A percentile compares a stretch with the other conserved stretches of the same genome.
Evolutionary conservation across 2,113 vertebrate genomes (phyloP).

Genomic region (Galeopterus variegatus): DNA sequence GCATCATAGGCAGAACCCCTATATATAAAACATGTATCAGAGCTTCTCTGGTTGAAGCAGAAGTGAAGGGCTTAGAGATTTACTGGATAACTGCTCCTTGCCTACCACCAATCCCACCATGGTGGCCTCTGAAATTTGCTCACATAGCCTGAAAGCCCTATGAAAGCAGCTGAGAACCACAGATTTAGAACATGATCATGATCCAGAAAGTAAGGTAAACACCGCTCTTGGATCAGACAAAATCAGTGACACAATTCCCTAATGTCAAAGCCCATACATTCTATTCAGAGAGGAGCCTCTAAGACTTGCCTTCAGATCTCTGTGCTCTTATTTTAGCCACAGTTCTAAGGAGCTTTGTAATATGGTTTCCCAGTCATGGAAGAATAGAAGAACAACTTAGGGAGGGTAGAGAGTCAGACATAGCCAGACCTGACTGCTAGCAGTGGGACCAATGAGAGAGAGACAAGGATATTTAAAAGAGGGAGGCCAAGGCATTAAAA

Average conservation of each 20-base stretch:
- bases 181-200: neutral
- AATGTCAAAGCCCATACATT: neutral
- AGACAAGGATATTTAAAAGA: neutral
- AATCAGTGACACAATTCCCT: neutral
- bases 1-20: neutral
- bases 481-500: neutral
- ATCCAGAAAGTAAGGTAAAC: neutral
- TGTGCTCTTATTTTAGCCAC: neutral
- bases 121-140: no score
- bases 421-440: neutral
- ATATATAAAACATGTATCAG: neutral
- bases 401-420: neutral
- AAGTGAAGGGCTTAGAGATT: neutral
- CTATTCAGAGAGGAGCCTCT: neutral
- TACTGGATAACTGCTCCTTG: neutral
- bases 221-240: neutral
- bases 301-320: neutral
- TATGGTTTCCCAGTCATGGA: neutral
- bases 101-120: fast-evolving
- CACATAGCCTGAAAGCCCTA: neutral
- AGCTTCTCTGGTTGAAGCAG: neutral
- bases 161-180: neutral
- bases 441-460: neutral
- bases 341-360: neutral
- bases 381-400: neutral